These are phyloP conservation scores for Hybognathus amarus DNA, from an alignment of 2,797 vertebrate genomes.

Conservation along the genomic window DNA sequence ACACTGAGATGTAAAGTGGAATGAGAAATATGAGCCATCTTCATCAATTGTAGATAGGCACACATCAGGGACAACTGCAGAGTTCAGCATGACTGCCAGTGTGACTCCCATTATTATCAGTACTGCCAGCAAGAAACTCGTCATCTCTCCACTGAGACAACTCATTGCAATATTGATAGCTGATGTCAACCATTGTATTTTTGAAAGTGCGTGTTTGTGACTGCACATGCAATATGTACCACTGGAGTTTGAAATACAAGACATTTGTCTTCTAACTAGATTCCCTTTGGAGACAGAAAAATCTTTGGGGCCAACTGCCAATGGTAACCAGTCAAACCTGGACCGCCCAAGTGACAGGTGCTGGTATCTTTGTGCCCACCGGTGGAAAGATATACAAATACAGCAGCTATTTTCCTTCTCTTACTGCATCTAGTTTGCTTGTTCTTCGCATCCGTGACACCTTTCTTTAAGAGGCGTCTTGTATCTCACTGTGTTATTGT, in stretches of 20 bases:
- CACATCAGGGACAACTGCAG: conserved; percentile 51
- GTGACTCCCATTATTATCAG: conserved; percentile 54
- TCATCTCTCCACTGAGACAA: conserved; percentile 43
- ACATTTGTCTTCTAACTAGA: conserved; percentile 42
- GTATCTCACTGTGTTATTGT: background rate
- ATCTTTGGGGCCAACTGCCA: conserved; percentile 10
- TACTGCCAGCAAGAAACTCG: conserved; percentile 37
- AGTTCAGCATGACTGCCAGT: conserved; percentile 53
- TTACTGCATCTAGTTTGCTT: conserved; percentile 41
- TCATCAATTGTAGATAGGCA: conserved; percentile 44
- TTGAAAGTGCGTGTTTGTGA: conserved; percentile 24
- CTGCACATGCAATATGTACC: conserved; percentile 11
- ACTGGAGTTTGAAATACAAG: conserved; percentile 43
- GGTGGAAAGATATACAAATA: background rate
- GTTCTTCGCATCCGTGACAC: conserved; percentile 12
- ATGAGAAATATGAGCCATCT: conserved; percentile 26
- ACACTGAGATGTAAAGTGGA: conserved; percentile 27
- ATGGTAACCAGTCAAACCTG: conserved; percentile 8
- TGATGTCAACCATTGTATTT: conserved; percentile 45
- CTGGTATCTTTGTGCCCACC: background rate
- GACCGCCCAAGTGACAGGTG: background rate
- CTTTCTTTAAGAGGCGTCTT: conserved; percentile 23
- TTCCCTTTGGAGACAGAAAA: conserved; percentile 7
- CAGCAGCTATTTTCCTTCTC: background rate
- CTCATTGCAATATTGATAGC: conserved; percentile 46